Evolutionary conservation across 2,888 invertebrate genomes (phyloP), one percentile per base, ranked within the genome.

Genomic region (Leucoma salicis): DNA sequence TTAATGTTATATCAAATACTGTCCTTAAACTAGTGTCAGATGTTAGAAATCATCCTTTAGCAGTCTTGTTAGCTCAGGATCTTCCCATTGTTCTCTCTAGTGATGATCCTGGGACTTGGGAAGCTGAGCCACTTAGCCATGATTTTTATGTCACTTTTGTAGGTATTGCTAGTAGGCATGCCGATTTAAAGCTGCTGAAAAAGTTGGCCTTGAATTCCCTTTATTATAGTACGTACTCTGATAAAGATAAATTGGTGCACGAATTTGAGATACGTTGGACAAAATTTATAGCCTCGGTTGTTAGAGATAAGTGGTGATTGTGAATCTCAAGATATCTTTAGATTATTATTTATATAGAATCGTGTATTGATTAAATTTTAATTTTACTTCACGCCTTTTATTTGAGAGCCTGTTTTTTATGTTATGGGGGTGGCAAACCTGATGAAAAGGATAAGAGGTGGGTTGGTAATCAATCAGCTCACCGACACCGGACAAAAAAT

Each of bases 51-150:
- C 96, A 96, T 84, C 95, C 96, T 0, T 91, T 92, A 0, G 87
- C 92, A 2, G 67, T 78, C 3, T 90, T 94, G 38, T 86, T 96
- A 46, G 92, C 95, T 7, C 87, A 91, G 27, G 91, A 92, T 38
- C 90, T 92, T 66, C 95, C 96, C 0, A 90, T 96, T 0, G 93
- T 96, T 0, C 80, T 96, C 35, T 93, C 95, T 0, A 92, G 93
- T 47, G 96, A 96, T 65, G 95, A 96, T 74, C 95, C 95, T 0
- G 93, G 94, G 0, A 76, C 94, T 2, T 96, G 95, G 95, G 93
- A 92, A 12, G 93, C 94, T 0, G 89, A 91, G 12, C 94, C 92
- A 0, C 67, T 96, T 11, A 92, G 94, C 37, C 94, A 95, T 56
- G 48, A 90, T 92, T 95, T 93, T 70, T 96, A 95, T 67, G 91